Base-by-base conservation (phyloP, 2,888 invertebrate species). In the Congeria kusceri region DNA sequence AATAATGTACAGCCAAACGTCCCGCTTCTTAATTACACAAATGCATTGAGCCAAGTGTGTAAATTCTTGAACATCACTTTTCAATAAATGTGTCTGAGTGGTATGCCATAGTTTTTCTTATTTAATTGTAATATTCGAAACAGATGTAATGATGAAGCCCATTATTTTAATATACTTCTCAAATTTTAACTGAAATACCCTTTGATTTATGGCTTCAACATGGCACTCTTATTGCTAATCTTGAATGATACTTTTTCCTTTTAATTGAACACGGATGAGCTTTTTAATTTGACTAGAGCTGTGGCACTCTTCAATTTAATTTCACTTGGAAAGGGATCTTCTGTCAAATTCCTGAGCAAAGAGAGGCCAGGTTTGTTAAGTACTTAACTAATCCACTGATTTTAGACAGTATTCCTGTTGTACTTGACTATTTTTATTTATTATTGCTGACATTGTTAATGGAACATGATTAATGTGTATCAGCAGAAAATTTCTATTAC, bases 1-100 rank as follows among this genome's bases (percentile, higher is more conserved):
- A 39, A 39, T 39, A 39, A 39, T 39, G 39, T 39, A 13, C 39
- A 39, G 9, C 39, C 3, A 39, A 11, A 3, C 39, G 4, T 23
- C 64, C 46, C 39, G 20, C 47, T 44, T n/a, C 64, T 57, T 57
- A 66, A 72, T 72, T 72, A 72, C 58, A 47, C 58, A 72, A 74
- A 74, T 74, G 73, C 61, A 46, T 67, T 27, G n/a, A 28, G 73
- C 49, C 49, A 67, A 67, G 61, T 74, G 66, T 47, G 28, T 59
- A 61, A 61, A 73, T 62, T 67, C 46, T 18, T n/a, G 28, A 62
- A 67, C 73, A 74, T 74, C 59, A 77, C 63, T 68, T 77, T 67
- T 77, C 71, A 63, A 77, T 77, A 66, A 67, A 72, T 72, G 39
- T 11, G 53, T 67, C 59, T 46, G 47, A 59, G 73, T 23, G 57